phyloP scores from a whole-genome alignment of 2,113 vertebrate genomes.

The Murina feae region DNA sequence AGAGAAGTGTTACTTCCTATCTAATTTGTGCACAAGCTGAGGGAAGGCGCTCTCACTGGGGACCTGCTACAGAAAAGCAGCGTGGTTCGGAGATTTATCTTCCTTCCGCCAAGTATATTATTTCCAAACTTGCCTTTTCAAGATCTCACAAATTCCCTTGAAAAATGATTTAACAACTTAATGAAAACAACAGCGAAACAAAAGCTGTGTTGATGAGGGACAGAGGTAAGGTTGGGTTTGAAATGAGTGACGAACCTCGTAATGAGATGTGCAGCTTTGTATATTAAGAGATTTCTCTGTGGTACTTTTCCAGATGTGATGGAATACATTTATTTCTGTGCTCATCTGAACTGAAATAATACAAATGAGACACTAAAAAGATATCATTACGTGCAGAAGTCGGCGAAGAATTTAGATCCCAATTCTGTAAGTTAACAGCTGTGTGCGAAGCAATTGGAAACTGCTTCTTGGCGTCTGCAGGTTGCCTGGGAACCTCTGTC shows the following conservation, averaged over 20 bases:
- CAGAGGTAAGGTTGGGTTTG: conserved; percentile 55
- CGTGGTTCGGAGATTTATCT: conserved; percentile 35
- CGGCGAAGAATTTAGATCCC: conserved; percentile 76
- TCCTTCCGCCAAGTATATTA: conserved; percentile 50
- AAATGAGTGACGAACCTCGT: conserved; percentile 67
- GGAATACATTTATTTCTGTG: conserved; percentile 77
- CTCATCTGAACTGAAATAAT: conserved; percentile 81
- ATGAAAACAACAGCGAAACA: conserved; percentile 68
- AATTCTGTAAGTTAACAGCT: conserved; percentile 67
- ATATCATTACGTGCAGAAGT: conserved; percentile 73
- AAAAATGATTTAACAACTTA: conserved; percentile 70
- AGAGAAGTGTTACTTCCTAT: neutral
- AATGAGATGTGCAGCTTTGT: conserved; percentile 77
- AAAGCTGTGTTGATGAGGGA: conserved; percentile 50
- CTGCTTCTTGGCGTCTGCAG: conserved; percentile 58
- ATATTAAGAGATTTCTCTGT: conserved; percentile 75
- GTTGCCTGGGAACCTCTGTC: conserved; percentile 65
- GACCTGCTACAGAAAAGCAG: conserved; percentile 34
- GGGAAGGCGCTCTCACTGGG: neutral
- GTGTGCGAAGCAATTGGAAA: conserved; percentile 29
- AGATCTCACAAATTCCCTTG: conserved; percentile 52
- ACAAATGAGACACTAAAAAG: conserved; percentile 82
- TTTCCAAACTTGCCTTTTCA: conserved; percentile 52
- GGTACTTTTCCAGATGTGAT: conserved; percentile 77
- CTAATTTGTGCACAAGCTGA: conserved; percentile 31